Conservation (phyloP, 2,888 invertebrate genomes). For the Congeria kusceri region DNA sequence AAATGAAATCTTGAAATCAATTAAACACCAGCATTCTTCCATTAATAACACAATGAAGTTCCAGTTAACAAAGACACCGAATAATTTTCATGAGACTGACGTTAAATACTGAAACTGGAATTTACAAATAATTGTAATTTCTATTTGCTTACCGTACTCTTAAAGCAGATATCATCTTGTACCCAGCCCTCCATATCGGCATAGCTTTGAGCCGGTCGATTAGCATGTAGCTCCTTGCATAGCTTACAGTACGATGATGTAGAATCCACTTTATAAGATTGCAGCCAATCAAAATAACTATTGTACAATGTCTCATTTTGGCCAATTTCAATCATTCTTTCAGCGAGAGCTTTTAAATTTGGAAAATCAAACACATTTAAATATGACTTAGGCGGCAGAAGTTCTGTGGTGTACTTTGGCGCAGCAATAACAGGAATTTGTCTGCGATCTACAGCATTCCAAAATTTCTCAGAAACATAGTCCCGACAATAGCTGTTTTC, state of each 20-base stretch:
- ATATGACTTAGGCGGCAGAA: constrained; percentile 54
- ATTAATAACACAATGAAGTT: neutral
- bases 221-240: constrained; percentile 71
- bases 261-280: constrained; percentile 59
- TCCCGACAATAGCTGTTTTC: constrained; percentile 76
- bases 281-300: constrained; percentile 71
- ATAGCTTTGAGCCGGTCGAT: constrained; percentile 60
- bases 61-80: neutral
- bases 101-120: neutral
- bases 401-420: constrained; percentile 53
- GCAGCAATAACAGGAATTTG: constrained; percentile 75
- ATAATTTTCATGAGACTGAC: neutral
- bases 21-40: neutral
- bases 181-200: constrained; percentile 68
- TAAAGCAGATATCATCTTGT: constrained; percentile 59
- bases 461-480: constrained; percentile 76
- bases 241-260: constrained; percentile 67
- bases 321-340: constrained; percentile 63
- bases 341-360: constrained; percentile 58
- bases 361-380: constrained; percentile 68
- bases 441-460: constrained; percentile 63
- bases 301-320: constrained; percentile 68
- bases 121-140: neutral
- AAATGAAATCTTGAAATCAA: neutral
- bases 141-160: constrained; percentile 45